phyloP scores from a whole-genome alignment of 2,797 vertebrate species.

The Rhinogobio ventralis region DNA sequence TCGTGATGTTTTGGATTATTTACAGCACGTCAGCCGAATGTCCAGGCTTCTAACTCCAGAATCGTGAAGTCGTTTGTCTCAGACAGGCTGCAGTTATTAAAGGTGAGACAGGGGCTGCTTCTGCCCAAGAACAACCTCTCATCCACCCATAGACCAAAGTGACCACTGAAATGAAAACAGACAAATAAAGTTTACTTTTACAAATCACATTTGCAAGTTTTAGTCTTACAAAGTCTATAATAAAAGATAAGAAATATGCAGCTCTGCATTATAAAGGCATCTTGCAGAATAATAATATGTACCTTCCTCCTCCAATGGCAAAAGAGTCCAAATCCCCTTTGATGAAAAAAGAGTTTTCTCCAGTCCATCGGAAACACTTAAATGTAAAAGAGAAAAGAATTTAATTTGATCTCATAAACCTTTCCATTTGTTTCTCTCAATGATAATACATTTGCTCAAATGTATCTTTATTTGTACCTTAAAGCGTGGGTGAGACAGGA shows the following conservation, averaged over 20 bases:
- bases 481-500: conserved; percentile 82
- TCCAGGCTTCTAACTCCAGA: conserved; percentile 85
- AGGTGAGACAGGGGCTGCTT: conserved; percentile 83
- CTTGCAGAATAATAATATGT: conserved; percentile 40
- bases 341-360: conserved; percentile 86
- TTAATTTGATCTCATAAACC: background rate
- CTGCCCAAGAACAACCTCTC: conserved; percentile 80
- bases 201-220: background rate
- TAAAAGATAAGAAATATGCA: background rate
- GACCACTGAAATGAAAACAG: conserved; percentile 72
- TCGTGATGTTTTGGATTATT: background rate
- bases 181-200: background rate
- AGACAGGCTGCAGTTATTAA: conserved; percentile 83
- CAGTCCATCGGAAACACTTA: conserved; percentile 83
- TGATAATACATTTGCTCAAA: background rate
- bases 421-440: background rate
- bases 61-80: conserved; percentile 80
- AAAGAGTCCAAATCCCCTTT: conserved; percentile 85
- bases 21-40: conserved; percentile 73
- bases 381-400: background rate
- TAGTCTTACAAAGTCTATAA: background rate
- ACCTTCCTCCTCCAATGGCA: conserved; percentile 84
- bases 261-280: background rate
- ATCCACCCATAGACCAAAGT: conserved; percentile 85
- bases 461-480: conserved; percentile 69